Evolutionary conservation across 2,797 vertebrate genomes (phyloP), one percentile per base, ranked within the genome.

Genomic region (Caiman crocodilus): DNA sequence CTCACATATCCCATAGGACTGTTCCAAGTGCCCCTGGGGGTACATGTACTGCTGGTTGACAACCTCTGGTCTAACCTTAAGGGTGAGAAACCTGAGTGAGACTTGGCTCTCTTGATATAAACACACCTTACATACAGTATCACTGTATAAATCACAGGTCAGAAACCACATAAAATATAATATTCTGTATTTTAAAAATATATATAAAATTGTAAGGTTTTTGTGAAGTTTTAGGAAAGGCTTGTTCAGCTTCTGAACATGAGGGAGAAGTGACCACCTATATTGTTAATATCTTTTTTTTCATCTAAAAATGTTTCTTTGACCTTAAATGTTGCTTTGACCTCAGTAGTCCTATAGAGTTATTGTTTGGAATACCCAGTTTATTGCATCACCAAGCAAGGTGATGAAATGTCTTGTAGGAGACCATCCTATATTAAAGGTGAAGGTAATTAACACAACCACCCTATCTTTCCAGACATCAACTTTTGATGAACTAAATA

Each of bases 221-320:
- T 1, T 4, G 32, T 60, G n/a, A 42, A 3, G 71, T 8, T 20
- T 69, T 69, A 35, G 14, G 23, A 6, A 59, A 32, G 69, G 8
- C 1, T 0, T 1, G 17, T 28, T 4, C 4, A 2, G 71, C 78
- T 26, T 35, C 3, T 14, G 78, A 28, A 32, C 2, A 0, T 30
- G 1, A 6, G 56, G 35, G 23, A 42, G 0, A 0, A 0, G 17
- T 1, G 8, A 28, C 30, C 64, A 65, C 57, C 42, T 50, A 50
- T 50, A 50, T 50, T 50, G 42, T 50, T 50, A 50, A 50, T 50
- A 50, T 50, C 42, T 50, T 50, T 50, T 42, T 50, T 50, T 50
- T 50, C 10, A 50, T 50, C 42, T 50, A 50, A 50, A 50, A 50
- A 50, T 50, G 42, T 50, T 50, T 50, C 42, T 50, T 50, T 11